Evolutionary conservation across 2,113 vertebrate genomes (phyloP), one percentile per base, ranked within the genome.

Genomic region (Trematomus loennbergii): DNA sequence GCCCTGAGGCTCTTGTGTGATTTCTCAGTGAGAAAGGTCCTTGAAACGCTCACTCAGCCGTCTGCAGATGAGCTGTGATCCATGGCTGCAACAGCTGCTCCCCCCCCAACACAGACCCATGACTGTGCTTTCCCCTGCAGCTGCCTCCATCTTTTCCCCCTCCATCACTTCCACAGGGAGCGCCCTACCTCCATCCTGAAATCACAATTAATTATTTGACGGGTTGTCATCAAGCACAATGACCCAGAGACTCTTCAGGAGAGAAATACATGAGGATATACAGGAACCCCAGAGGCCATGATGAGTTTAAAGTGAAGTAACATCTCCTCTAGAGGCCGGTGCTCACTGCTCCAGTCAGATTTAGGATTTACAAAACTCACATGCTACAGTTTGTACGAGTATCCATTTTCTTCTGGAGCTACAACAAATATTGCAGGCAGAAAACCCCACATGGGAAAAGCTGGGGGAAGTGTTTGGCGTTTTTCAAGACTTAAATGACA

Each of bases 61-160:
- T 84, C 82, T 86, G 82, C 74, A 87, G 86, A 92, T 88, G 87
- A 85, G 84, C 87, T 53, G 78, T 88, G 88, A 92, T 85, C 87
- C 90, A 80, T 81, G 77, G 82, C 85, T 86, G 36, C 53, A 89
- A 74, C 93, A 94, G 92, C 91, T 93, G 93, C 87, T 90, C 78
- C 76, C 67, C 78, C 36, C 36, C 36, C 36, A 40, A 29, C 78
- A 79, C 73, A 82, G 81, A 70, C 53, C 67, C 69, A 18, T 61
- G 60, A 74, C 82, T 82, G 61, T 74, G 57, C 67, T 69, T 67
- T 20, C 45, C 69, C 52, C 77, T 75, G 85, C 90, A 87, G 90
- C 87, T 87, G 85, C 84, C 68, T 87, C 75, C 25, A 40, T 65
- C 54, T 53, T 25, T 5, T 1, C 1, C 17, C 17, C 29, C 29